Evolutionary conservation across 92 coral and sea anemone genomes (phyloP).

Genomic region (Hydrozoanthus gracilis): DNA sequence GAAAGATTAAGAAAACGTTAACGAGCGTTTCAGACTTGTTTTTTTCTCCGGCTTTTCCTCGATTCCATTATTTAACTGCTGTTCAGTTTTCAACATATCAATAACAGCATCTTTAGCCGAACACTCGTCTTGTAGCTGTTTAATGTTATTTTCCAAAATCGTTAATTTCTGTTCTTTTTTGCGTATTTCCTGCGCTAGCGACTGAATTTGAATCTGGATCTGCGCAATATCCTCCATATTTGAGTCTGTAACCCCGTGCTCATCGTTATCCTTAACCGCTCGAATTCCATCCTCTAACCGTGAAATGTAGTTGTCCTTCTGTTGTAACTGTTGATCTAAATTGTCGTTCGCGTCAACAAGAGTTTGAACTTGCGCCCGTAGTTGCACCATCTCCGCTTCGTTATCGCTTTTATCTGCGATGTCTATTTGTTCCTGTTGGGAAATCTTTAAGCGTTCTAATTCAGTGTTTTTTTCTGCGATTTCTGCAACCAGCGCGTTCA

Average conservation of each 20-base stretch:
- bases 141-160: constrained; percentile 10
- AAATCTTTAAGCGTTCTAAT: not conserved
- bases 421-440: not conserved
- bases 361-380: constrained; percentile 24
- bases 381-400: constrained; percentile 20
- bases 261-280: constrained; percentile 17
- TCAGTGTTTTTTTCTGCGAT: constrained; percentile 48
- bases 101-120: constrained; percentile 11
- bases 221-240: constrained; percentile 37
- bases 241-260: constrained; percentile 5
- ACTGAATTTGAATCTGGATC: constrained; percentile 21
- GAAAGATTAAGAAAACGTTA: constrained; percentile 1
- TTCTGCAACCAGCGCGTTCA: constrained; percentile 36
- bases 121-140: constrained; percentile 9
- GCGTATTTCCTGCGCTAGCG: not conserved
- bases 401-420: not conserved
- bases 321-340: constrained; percentile 34
- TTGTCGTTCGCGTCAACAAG: constrained; percentile 35
- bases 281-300: constrained; percentile 32
- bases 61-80: not conserved
- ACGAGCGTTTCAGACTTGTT: constrained; percentile 10
- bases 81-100: constrained; percentile 35
- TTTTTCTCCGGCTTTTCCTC: not conserved
- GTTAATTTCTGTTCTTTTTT: constrained; percentile 1
- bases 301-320: constrained; percentile 29